phyloP scores from a whole-genome alignment of 2,888 invertebrate species.

The Alitta virens region DNA sequence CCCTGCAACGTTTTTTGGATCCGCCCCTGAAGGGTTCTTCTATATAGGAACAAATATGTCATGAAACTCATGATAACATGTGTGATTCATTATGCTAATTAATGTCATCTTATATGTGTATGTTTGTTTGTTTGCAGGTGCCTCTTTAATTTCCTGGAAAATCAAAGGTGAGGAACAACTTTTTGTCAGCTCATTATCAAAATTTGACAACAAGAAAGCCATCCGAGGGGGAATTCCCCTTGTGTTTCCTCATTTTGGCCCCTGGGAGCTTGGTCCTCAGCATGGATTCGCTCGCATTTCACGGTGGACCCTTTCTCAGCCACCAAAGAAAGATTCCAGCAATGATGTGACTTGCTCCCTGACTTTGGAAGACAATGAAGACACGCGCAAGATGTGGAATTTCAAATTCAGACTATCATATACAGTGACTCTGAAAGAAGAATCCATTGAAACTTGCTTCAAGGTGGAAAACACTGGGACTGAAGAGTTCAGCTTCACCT shows the following conservation, averaged over 20 bases:
- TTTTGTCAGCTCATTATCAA: constrained; percentile 86
- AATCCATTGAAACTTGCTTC: constrained; percentile 88
- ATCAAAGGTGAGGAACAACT: constrained; percentile 94
- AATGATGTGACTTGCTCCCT: constrained; percentile 13
- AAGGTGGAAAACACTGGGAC: constrained; percentile 72
- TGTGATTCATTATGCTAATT: too few relatives aligned
- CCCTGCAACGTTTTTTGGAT: too few relatives aligned
- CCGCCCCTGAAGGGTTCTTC: too few relatives aligned
- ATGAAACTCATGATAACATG: too few relatives aligned
- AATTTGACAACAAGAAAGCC: constrained; percentile 93
- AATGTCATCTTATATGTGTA: too few relatives aligned
- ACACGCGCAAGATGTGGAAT: constrained; percentile 91
- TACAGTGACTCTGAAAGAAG: constrained; percentile 84
- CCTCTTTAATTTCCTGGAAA: constrained; percentile 94
- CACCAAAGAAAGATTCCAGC: constrained; percentile 68
- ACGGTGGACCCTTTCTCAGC: constrained; percentile 86
- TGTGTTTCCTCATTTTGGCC: constrained; percentile 96
- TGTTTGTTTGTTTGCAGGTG: constrained; percentile 67
- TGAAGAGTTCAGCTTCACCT: constrained; percentile 69
- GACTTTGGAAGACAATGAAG: constrained; percentile 72
- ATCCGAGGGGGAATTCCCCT: constrained; percentile 95
- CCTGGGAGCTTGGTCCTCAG: constrained; percentile 91
- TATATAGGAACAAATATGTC: too few relatives aligned
- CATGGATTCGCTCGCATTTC: constrained; percentile 94
- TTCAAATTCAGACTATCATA: constrained; percentile 87